Evolutionary conservation across 2,888 invertebrate species (phyloP).

Genomic region (Kryphioiulus occultus): DNA sequence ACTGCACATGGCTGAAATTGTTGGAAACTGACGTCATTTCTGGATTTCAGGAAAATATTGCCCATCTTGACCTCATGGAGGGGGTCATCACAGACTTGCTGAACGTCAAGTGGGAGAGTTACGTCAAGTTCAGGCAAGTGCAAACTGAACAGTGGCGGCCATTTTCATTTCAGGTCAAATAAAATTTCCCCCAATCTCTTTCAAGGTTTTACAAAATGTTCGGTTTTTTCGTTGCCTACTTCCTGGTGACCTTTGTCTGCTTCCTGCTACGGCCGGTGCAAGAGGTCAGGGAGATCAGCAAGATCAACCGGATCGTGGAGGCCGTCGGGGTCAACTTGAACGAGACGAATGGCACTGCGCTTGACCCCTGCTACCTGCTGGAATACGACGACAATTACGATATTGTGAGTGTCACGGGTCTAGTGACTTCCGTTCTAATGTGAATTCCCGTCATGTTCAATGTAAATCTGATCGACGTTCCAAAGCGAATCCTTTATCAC

Average conservation of each 20-base stretch:
- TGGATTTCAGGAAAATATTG: constrained; percentile 79
- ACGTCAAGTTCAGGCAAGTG: constrained; percentile 77
- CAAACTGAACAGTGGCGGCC: background rate
- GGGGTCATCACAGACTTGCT: constrained; percentile 92
- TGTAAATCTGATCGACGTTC: too few species aligned
- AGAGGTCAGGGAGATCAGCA: constrained; percentile 54
- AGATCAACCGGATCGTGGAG: constrained; percentile 54
- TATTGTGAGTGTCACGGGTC: constrained; percentile 52
- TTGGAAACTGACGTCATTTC: background rate
- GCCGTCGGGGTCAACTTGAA: constrained; percentile 13
- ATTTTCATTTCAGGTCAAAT: constrained; percentile 11
- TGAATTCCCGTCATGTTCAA: too few species aligned
- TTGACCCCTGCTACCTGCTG: constrained; percentile 47
- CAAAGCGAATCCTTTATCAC: too few species aligned
- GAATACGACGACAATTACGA: constrained; percentile 49
- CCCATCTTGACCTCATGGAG: constrained; percentile 93
- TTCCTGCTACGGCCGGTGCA: constrained; percentile 91
- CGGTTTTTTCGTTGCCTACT: constrained; percentile 88
- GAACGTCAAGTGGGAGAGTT: constrained; percentile 97
- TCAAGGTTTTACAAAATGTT: constrained; percentile 90
- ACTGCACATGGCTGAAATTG: background rate
- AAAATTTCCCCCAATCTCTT: background rate
- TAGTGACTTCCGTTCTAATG: too few species aligned
- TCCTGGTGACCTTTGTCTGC: constrained; percentile 84
- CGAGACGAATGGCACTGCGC: background rate